Evolutionary conservation across 37 sponge, comb jelly and placozoan species (phyloP).

Genomic region (Halisarca cf. caerulea): DNA sequence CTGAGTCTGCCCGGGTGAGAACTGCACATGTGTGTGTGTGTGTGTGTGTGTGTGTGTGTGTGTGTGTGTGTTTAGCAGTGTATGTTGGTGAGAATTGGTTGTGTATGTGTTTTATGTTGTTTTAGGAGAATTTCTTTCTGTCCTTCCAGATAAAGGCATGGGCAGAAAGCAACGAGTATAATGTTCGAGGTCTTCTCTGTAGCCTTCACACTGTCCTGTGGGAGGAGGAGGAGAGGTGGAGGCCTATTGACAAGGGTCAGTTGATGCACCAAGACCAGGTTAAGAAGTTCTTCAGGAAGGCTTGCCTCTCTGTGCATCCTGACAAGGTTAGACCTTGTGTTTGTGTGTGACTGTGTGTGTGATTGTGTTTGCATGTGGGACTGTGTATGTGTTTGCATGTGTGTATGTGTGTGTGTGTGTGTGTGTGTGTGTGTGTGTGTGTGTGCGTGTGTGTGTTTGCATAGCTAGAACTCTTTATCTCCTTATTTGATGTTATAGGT

Average conservation of each 20-base stretch:
- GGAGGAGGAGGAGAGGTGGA: conserved; percentile 93
- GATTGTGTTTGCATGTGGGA: neutral
- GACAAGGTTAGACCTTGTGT: conserved; percentile 78
- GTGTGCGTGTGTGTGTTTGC: no score
- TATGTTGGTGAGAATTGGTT: neutral
- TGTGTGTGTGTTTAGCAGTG: neutral
- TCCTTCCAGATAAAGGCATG: conserved; percentile 77
- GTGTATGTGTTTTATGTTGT: neutral
- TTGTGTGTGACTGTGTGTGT: no score
- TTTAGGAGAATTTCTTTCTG: neutral
- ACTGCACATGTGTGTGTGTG: conserved; percentile 7
- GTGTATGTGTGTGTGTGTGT: no score
- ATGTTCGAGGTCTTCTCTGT: conserved; percentile 90
- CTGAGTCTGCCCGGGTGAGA: conserved; percentile 71
- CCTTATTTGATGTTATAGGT: no score
- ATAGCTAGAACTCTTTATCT: no score
- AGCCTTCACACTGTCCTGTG: conserved; percentile 88
- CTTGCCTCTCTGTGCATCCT: conserved; percentile 93
- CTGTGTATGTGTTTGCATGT: no score
- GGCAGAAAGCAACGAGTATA: conserved; percentile 85
- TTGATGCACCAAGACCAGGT: conserved; percentile 85
- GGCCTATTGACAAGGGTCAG: conserved; percentile 84
- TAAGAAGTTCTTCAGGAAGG: conserved; percentile 85
- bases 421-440: no score
- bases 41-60: conserved; percentile 16